These are phyloP conservation scores for Chamaea fasciata DNA, from an alignment of 2,113 vertebrate species.

Conservation along the genomic window DNA sequence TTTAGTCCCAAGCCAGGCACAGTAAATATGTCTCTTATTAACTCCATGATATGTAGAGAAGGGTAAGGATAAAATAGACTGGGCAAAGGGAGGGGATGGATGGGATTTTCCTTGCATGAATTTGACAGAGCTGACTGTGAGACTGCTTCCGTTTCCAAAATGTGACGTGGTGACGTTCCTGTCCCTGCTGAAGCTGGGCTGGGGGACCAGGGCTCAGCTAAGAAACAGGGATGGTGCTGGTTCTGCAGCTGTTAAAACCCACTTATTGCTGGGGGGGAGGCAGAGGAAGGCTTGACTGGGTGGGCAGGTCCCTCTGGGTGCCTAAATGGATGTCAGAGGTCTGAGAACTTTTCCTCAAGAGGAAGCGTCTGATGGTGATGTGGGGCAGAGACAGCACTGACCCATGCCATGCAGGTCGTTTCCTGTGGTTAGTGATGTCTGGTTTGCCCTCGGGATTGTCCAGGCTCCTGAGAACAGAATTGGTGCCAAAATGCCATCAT, in stretches of 20 bases:
- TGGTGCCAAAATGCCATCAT: neutral
- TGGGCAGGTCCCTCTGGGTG: neutral
- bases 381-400: neutral
- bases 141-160: neutral
- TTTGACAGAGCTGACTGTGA: neutral
- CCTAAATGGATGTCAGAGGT: neutral
- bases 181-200: neutral
- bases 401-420: fast-evolving
- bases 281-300: neutral
- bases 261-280: neutral
- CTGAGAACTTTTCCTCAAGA: neutral
- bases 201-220: neutral
- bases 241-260: neutral
- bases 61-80: neutral
- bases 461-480: neutral
- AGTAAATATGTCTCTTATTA: neutral
- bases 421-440: fast-evolving
- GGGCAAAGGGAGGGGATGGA: neutral
- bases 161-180: neutral
- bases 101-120: neutral
- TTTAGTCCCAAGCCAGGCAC: neutral
- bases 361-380: neutral
- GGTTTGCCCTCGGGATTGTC: neutral
- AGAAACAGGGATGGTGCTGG: neutral
- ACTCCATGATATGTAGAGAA: neutral